Base-by-base conservation (phyloP, 2,888 invertebrate genomes). In the Dascillus cervinus region DNA sequence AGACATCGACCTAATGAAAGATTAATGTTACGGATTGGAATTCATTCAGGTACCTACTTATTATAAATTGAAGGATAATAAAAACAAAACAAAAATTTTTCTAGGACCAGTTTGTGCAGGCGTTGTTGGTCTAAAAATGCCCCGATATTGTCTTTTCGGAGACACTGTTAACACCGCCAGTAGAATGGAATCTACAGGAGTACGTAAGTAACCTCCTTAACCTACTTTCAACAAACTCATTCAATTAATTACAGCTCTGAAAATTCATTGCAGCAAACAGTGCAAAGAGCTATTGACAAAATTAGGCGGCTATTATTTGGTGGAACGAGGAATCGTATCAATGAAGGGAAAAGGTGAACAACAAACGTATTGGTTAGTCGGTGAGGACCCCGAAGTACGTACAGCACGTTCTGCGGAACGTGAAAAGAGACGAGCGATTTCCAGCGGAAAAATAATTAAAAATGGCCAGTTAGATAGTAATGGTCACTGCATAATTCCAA, bases 121-220 rank as follows among this genome's bases (percentile, higher is more conserved):
- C 1, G 91, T 92, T 0, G 91, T 92, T 0, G 91, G 91, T 0
- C 65, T 87, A 3, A 92, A 91, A 66, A 92, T 92, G 91, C 92
- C 92, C 0, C 71, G 92, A 24, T 92, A 90, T 55, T 92, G 91
- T 53, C 67, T 92, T 2, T 92, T 92, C 53, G 92, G 92, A 0
- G 92, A 92, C 56, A 92, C 92, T 0, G 92, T 92, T 1, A 92
- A 91, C 56, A 91, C 91, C 0, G 84, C 89, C 1, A 86, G 86
- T 34, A 71, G 89, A 11, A 86, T 89, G 74, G 89, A 89, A 64
- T 88, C 88, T 0, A 84, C 84, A 1, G 88, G 88, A 39, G 70
- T 75, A 38, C 79, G 83, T 83, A 62, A 75, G 75, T 67, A n/a
- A 6, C 8, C 9, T 40, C 11, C 21, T n/a, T n/a, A n/a, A n/a